These are phyloP conservation scores for Orthosia gracilis DNA, from an alignment of 2,888 invertebrate genomes.

Conservation along the genomic window DNA sequence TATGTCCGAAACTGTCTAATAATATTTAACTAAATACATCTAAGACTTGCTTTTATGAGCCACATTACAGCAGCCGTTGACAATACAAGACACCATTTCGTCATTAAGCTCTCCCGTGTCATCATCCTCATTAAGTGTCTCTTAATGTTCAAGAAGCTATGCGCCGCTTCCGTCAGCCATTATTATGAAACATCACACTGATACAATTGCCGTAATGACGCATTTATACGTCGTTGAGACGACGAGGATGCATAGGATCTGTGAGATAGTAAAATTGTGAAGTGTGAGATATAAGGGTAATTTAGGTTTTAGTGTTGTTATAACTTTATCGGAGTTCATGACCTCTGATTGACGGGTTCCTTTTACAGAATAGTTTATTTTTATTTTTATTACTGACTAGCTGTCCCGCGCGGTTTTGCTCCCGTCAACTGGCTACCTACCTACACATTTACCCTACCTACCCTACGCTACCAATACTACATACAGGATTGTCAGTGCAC, in stretches of 20 bases:
- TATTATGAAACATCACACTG: conserved; percentile 54
- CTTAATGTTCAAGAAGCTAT: conserved; percentile 53
- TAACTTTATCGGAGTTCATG: conserved; percentile 12
- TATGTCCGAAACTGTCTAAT: neutral
- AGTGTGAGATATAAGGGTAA: neutral
- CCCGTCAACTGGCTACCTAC: too few species aligned
- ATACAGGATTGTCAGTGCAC: too few species aligned
- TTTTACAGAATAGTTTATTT: neutral
- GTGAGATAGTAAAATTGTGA: conserved; percentile 21
- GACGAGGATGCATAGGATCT: conserved; percentile 10
- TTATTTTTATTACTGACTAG: too few species aligned
- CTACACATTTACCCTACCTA: too few species aligned
- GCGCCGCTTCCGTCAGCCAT: conserved; percentile 51
- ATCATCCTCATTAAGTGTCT: conserved; percentile 44
- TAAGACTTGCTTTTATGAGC: conserved; percentile 26
- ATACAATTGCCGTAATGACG: conserved; percentile 48
- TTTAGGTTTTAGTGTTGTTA: conserved; percentile 13
- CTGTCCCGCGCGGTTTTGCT: too few species aligned
- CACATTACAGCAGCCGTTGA: conserved; percentile 36
- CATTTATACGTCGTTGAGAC: conserved; percentile 24
- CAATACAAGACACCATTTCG: conserved; percentile 33
- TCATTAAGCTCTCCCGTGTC: conserved; percentile 51
- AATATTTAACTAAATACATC: neutral
- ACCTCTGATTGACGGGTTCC: neutral
- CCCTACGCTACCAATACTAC: too few species aligned